phyloP scores from a whole-genome alignment of 2,113 vertebrate species.

The Pyxicephalus adspersus region DNA sequence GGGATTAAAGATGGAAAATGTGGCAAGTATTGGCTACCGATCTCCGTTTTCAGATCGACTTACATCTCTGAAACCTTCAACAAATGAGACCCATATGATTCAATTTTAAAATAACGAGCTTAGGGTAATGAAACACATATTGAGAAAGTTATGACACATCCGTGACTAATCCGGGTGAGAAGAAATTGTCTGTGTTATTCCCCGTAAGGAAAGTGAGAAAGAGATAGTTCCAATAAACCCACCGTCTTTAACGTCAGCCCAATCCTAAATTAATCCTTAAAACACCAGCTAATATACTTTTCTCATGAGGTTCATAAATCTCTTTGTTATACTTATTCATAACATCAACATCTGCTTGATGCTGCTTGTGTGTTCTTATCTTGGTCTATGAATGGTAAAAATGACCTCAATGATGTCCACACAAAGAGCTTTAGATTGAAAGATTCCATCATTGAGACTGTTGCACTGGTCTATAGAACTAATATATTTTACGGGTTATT shows the following conservation, averaged over 20 bases:
- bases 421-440: too few relatives aligned
- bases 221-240: constrained; percentile 4
- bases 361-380: neutral
- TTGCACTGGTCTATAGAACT: too few relatives aligned
- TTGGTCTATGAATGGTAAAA: too few relatives aligned
- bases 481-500: too few relatives aligned
- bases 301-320: neutral
- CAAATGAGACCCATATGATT: constrained; percentile 50
- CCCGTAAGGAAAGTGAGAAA: constrained; percentile 5
- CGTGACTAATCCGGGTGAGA: constrained; percentile 43
- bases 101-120: constrained; percentile 37
- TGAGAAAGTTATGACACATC: constrained; percentile 32
- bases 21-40: constrained; percentile 34
- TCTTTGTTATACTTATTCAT: neutral
- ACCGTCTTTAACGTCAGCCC: neutral
- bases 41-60: constrained; percentile 19
- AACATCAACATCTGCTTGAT: too few relatives aligned
- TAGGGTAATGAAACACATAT: constrained; percentile 36
- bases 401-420: too few relatives aligned
- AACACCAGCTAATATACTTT: neutral
- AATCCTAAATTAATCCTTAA: constrained; percentile 2
- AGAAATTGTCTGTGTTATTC: constrained; percentile 34
- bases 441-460: too few relatives aligned
- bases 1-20: constrained; percentile 36
- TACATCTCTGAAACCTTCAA: constrained; percentile 26